Percentiles rank a stretch among this genome's conserved stretches.
phyloP scores from a whole-genome alignment of 2,113 vertebrate genomes.

The Ivindomyrus marchei region DNA sequence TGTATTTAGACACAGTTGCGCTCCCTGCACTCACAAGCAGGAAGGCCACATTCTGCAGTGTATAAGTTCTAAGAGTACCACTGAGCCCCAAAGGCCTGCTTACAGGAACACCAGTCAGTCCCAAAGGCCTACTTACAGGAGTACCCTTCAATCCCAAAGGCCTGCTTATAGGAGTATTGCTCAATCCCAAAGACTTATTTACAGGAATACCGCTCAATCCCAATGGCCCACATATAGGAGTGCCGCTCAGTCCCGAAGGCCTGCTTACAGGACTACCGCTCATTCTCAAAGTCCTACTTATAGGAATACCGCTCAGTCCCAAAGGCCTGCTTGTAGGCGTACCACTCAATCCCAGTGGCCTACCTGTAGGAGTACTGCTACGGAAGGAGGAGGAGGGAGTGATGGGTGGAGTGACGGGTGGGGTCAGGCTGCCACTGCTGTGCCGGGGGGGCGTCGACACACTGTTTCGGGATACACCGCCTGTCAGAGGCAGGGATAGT shows the following conservation, averaged over 20 bases:
- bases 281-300: too few species aligned
- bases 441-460: conserved; percentile 88
- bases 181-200: not conserved
- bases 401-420: conserved; percentile 94
- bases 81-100: not conserved
- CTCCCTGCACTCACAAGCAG: not conserved
- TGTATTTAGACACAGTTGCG: not conserved
- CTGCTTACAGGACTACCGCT: too few species aligned
- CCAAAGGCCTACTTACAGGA: not conserved
- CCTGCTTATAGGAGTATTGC: not conserved
- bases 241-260: too few species aligned
- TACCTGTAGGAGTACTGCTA: conserved; percentile 93
- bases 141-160: not conserved
- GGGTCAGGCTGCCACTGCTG: conserved; percentile 93
- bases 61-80: not conserved
- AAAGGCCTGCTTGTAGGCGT: not conserved
- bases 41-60: not conserved
- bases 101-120: not conserved
- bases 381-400: conserved; percentile 95
- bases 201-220: not conserved
- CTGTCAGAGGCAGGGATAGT: conserved; percentile 80
- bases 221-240: not conserved
- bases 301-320: not conserved
- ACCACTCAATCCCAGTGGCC: not conserved
- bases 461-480: conserved; percentile 77